Base-by-base conservation (phyloP, 2,888 invertebrate genomes). In the Axea sp. region DNA sequence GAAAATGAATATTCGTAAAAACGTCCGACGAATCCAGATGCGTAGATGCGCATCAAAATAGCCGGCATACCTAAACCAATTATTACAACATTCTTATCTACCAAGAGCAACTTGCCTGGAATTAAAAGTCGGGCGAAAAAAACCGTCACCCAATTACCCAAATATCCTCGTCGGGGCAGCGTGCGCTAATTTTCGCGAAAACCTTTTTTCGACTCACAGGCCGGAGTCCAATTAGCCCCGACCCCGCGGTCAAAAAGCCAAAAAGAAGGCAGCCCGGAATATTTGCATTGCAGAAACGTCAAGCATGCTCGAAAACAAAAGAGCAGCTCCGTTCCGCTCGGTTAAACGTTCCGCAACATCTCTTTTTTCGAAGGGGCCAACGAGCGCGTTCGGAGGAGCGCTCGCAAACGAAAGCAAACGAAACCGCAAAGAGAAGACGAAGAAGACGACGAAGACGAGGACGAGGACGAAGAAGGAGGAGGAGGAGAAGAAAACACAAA, bases 241-340 rank as follows among this genome's bases (percentile, higher is more conserved):
- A 31, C 9, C 33, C 24, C 35, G 43, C 41, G 49, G 33, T 39
- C n/a, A 31, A 47, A 57, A 67, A 11, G 57, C 24, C 12, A 51
- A 41, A 37, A 39, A 39, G 62, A 62, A 39, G 47, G 35, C n/a
- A 17, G 41, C 14, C 19, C 7, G 45, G 37, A 49, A 51, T 59
- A 68, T 68, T 59, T 59, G 59, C 59, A 68, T 68, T 51, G 43
- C 59, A 59, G 41, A 59, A 43, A 68, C 49, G 68, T 51, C 35
- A 59, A 43, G 43, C 28, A 35, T 43, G 26, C 30, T 9, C 49
- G 35, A 68, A 59, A 68, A 67, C 41, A 59, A 59, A 68, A 68
- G 59, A 43, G 41, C 31, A 24, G 14, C 26, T 24, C 1, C 14
- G 22, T 7, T 28, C 5, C 2, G 15, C 8, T 8, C 14, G 33